Evolutionary conservation across 2,888 invertebrate genomes (phyloP), one percentile per base, ranked within the genome.

Genomic region (Apomyelois bistriatella): DNA sequence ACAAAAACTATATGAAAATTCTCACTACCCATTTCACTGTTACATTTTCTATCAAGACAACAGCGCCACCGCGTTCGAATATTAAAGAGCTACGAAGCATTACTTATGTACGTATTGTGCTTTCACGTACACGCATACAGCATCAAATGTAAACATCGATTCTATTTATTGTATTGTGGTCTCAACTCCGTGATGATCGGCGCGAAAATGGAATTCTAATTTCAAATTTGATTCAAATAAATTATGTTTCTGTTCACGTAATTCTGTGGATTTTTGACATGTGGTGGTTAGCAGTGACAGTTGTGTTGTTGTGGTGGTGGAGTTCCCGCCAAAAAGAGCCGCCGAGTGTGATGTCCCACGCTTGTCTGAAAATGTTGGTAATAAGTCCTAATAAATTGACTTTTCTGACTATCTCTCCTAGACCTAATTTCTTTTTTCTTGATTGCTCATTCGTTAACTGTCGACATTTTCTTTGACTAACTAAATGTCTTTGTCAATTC

Each of bases 291-390:
- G 71, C 82, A 59, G 75, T 82, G 69, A 74, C 76, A 65, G 76
- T 89, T 77, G 79, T 84, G 77, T 65, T 87, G 72, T 74, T 89
- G 80, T 90, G 89, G 89, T 76, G 87, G 75, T 65, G 81, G 67
- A 67, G 65, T 62, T 77, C 85, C 81, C 84, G 88, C 58, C 82
- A 85, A 85, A 85, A 85, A 62, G 74, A 79, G 66, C 62, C 73
- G 68, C 60, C 72, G 64, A 67, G 66, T 42, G 42, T 43, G 59
- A 75, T 76, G 70, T 68, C 80, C 56, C 87, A 86, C 71, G 79
- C 76, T 58, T 87, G 86, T 70, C 74, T 79, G 60, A 74, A 79
- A 79, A 82, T 85, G 89, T 89, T 77, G 32, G 89, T 89, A 86
- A 74, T 60, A 52, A 58, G 65, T 60, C 56, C 56, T 57, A 32